phyloP scores from a whole-genome alignment of 1,140 invertebrate species.

The Meloidogyne exigua region DNA sequence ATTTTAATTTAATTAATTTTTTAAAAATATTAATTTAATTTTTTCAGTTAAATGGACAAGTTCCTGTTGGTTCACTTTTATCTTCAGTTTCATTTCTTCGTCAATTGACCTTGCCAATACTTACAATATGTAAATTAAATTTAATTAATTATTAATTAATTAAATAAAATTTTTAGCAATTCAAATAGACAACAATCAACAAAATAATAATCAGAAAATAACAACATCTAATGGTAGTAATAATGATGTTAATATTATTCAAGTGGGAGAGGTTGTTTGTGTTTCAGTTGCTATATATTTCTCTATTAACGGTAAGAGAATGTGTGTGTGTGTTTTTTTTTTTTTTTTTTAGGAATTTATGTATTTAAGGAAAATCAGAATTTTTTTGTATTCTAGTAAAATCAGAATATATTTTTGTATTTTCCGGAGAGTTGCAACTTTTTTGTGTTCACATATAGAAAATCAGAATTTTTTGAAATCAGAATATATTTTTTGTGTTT shows the following conservation, averaged over 20 bases:
- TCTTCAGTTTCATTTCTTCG: constrained; percentile 61
- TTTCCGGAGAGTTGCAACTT: constrained; percentile 5
- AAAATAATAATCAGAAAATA: neutral
- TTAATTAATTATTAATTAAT: neutral
- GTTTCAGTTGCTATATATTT: constrained; percentile 30
- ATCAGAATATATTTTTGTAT: constrained; percentile 3
- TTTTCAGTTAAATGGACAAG: constrained; percentile 53
- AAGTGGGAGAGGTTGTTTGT: constrained; percentile 28
- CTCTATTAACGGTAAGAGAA: neutral
- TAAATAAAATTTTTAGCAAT: neutral
- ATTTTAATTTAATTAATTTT: neutral
- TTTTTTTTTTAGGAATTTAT: constrained; percentile 34
- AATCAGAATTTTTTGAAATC: constrained; percentile 18
- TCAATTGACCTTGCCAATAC: constrained; percentile 56
- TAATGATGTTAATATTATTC: constrained; percentile 26
- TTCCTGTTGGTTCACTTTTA: constrained; percentile 59
- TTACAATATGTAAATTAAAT: constrained; percentile 54
- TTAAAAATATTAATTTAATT: neutral
- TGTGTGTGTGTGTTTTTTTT: constrained; percentile 42
- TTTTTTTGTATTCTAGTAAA: too few species aligned
- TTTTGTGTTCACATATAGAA: too few species aligned
- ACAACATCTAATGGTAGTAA: neutral
- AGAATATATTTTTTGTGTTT: neutral
- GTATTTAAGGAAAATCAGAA: constrained; percentile 40
- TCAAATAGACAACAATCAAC: neutral